phyloP scores from a whole-genome alignment of 2,888 invertebrate genomes.

The Coelogynopora nodosa region DNA sequence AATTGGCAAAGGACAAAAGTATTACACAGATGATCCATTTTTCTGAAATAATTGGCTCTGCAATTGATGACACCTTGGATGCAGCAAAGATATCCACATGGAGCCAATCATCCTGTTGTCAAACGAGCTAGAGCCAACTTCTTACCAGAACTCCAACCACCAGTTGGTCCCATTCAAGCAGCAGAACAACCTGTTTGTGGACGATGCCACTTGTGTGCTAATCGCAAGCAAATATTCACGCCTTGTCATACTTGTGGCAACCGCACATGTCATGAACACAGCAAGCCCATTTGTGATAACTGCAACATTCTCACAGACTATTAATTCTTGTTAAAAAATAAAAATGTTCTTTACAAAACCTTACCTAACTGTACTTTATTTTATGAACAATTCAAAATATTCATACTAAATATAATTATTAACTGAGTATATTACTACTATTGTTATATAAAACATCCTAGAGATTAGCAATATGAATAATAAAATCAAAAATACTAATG shows the following conservation, averaged over 20 bases:
- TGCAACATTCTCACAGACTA: too few species aligned
- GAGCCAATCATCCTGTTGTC: too few species aligned
- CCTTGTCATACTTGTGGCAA: background rate
- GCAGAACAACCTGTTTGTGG: background rate
- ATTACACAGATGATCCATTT: background rate
- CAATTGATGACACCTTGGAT: background rate
- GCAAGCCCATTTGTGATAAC: background rate
- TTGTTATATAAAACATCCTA: too few species aligned
- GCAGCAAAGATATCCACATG: background rate
- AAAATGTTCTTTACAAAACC: too few species aligned
- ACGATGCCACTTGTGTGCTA: background rate
- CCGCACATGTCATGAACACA: background rate
- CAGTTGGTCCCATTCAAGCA: background rate
- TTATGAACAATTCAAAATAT: too few species aligned
- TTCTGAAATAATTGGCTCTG: background rate
- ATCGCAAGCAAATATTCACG: background rate
- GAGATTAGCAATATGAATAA: too few species aligned
- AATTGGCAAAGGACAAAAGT: background rate
- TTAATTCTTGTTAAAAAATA: too few species aligned
- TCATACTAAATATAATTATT: too few species aligned
- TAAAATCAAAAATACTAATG: too few species aligned
- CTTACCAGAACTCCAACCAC: background rate
- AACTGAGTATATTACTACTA: too few species aligned
- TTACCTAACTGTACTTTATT: too few species aligned
- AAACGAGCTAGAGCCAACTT: background rate